These are phyloP conservation scores for Spheniscus mendiculus DNA, from an alignment of 2,113 vertebrate genomes.

Conservation along the genomic window DNA sequence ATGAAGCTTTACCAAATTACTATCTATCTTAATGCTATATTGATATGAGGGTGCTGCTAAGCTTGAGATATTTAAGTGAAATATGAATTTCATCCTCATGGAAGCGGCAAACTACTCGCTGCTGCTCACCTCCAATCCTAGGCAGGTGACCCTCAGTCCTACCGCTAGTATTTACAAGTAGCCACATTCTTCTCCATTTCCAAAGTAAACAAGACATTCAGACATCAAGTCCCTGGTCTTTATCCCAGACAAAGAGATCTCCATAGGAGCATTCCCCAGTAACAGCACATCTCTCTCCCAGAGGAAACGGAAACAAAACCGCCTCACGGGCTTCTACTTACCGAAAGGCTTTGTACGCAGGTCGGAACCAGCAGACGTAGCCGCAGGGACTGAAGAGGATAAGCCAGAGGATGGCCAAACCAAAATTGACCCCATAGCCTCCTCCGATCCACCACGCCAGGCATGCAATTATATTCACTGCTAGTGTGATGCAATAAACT, in stretches of 20 bases:
- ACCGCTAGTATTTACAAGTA: neutral
- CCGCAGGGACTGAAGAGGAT: constrained; percentile 90
- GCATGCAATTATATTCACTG: constrained; percentile 85
- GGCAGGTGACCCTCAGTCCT: neutral
- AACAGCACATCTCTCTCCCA: neutral
- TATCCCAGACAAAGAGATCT: neutral
- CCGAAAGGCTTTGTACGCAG: constrained; percentile 94
- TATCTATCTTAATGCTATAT: neutral
- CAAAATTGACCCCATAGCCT: constrained; percentile 82
- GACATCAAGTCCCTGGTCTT: neutral
- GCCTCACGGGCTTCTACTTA: neutral
- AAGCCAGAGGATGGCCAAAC: constrained; percentile 90
- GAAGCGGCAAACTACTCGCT: neutral
- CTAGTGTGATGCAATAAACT: constrained; percentile 90
- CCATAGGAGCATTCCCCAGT: neutral
- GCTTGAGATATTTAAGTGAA: neutral
- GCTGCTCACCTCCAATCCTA: neutral
- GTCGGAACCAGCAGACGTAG: constrained; percentile 94
- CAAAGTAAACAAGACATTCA: neutral
- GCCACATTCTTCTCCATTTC: neutral
- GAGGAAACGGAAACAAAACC: neutral
- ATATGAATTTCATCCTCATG: neutral
- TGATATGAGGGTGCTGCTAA: neutral
- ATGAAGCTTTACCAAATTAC: neutral
- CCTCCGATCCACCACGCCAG: constrained; percentile 93